A percentile compares a stretch with the other conserved stretches of the same genome.
Conservation (phyloP, 1,140 invertebrate species). For the Sweltsa coloradensis region DNA sequence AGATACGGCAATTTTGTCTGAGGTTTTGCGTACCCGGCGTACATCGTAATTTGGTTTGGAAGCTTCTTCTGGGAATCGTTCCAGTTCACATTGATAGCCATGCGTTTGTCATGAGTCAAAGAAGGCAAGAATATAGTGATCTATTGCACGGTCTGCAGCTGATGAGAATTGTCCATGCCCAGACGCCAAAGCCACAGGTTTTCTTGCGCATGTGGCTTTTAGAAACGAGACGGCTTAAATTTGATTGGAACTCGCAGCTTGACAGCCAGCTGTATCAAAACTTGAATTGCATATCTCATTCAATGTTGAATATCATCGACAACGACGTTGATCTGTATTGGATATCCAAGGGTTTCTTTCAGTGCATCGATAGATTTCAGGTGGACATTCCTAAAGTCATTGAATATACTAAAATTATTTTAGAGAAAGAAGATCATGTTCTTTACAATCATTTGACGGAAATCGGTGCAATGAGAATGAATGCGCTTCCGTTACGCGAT, state of each 20-base stretch:
- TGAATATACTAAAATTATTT: constrained; percentile 19
- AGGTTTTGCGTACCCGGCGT: constrained; percentile 67
- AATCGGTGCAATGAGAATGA: constrained; percentile 3
- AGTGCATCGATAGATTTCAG: constrained; percentile 20
- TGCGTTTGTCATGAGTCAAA: constrained; percentile 55
- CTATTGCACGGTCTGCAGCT: constrained; percentile 54
- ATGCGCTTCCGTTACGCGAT: constrained; percentile 7
- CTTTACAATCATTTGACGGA: constrained; percentile 13
- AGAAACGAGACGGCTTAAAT: constrained; percentile 47
- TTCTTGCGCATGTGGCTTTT: constrained; percentile 67
- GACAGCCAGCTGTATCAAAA: constrained; percentile 3
- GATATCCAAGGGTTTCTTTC: constrained; percentile 30
- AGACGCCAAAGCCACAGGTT: constrained; percentile 42
- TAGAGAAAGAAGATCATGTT: constrained; percentile 24
- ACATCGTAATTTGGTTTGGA: constrained; percentile 76
- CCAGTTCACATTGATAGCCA: constrained; percentile 62
- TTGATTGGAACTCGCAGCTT: constrained; percentile 32
- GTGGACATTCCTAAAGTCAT: constrained; percentile 17
- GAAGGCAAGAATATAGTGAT: constrained; percentile 60
- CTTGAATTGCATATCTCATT: constrained; percentile 21
- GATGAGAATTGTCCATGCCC: constrained; percentile 42
- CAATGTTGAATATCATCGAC: constrained; percentile 26
- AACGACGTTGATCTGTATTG: constrained; percentile 31
- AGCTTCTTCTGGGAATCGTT: constrained; percentile 64
- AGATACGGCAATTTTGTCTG: constrained; percentile 73